Conservation (phyloP, 2,113 vertebrate genomes). For the Sander vitreus region DNA sequence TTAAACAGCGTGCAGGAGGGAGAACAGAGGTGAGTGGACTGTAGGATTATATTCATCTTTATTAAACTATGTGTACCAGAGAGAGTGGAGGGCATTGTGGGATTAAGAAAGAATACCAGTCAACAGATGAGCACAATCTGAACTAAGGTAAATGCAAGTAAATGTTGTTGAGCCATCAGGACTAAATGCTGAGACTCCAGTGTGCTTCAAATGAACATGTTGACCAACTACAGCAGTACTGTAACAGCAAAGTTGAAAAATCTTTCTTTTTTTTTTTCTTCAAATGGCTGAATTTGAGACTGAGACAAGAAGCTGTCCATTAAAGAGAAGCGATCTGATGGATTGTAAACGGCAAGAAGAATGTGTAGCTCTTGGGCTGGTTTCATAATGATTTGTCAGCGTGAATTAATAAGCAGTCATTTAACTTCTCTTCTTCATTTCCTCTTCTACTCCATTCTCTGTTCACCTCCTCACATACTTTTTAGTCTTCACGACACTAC, state of each 20-base stretch:
- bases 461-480: background rate
- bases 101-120: conserved; percentile 1
- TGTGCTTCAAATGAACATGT: conserved; percentile 2
- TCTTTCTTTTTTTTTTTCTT: background rate
- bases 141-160: background rate
- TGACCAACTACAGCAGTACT: background rate
- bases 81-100: conserved; percentile 10
- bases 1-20: conserved; percentile 48
- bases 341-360: background rate
- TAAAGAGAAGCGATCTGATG: background rate
- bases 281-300: background rate
- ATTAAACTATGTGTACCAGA: conserved; percentile 8
- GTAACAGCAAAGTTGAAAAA: background rate
- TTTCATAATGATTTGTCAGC: background rate
- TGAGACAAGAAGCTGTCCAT: background rate
- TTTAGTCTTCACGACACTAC: conserved; percentile 68
- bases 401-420: conserved; percentile 5
- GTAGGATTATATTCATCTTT: conserved; percentile 14
- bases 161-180: background rate
- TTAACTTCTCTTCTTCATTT: conserved; percentile 2
- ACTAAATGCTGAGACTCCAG: background rate
- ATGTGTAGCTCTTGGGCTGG: background rate
- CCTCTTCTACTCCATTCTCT: background rate
- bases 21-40: conserved; percentile 58
- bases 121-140: background rate